Evolutionary conservation across 1,140 invertebrate genomes (phyloP), one percentile per base, ranked within the genome.

Genomic region (Calliopsis andreniformis): DNA sequence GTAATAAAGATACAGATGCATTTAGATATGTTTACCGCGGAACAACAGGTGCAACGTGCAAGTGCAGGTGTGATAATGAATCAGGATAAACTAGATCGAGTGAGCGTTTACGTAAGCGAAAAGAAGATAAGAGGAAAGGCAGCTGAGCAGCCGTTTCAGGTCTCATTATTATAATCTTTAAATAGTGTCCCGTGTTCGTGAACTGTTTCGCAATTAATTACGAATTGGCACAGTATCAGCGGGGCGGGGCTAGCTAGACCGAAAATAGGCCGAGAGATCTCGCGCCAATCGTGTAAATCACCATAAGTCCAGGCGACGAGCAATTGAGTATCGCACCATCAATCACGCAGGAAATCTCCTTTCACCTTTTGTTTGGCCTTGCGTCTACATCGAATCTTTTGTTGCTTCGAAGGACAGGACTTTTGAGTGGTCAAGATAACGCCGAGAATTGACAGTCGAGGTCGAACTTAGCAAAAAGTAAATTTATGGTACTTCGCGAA

Each of bases 141-240:
- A 39, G 1, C 42, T 16, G 28, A 18, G n/a, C 20, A 8, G 30
- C 66, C 49, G n/a, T 28, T 42, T 49, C 51, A 43, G 58, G 16
- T 56, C 30, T 23, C 32, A 23, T 59, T 49, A 39, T 61, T 39
- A 42, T 23, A n/a, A 58, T 35, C 69, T 71, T 71, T 63, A 71
- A 71, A 71, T 71, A 71, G 69, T 16, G 23, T 58, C 55, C 25
- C 25, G 51, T 14, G 2, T 20, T 6, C 30, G 30, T 45, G 69
- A 71, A n/a, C 63, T 71, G 69, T 71, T 71, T 71, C 69, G 59
- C 51, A 71, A 71, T 71, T 71, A 71, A 71, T 71, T 51, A 63
- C 23, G n/a, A 62, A 63, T 71, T 71, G 69, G 69, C 69, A 61
- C 68, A 18, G 28, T 8, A 32, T n/a, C 55, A 56, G 25, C 28